Base-by-base conservation (phyloP, 1,140 invertebrate species). In the Epicauta chinensis region DNA sequence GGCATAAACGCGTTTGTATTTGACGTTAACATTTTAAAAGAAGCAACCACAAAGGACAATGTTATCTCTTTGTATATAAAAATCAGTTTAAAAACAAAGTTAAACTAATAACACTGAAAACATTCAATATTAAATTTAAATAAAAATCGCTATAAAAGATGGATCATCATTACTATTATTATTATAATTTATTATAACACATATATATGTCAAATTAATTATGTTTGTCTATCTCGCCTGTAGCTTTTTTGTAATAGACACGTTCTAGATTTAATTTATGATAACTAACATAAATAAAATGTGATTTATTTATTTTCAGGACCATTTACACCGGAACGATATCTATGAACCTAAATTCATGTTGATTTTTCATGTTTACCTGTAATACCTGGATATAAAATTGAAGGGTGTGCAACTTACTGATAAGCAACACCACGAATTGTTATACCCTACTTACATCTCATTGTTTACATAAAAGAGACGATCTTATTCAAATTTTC, bases 321-420 rank as follows among this genome's bases (percentile, higher is more conserved):
- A 37, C 15, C 36, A 47, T 47, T 36, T 36, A 36, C 12, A 36
- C 34, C 16, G 34, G 37, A 47, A 36, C 38, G 45, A 16, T 31
- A 45, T 45, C 43, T 34, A 34, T 34, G 37, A 41, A 45, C 43
- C 37, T 45, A n/a, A 47, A 47, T 47, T 47, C 35, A 47, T 47
- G 45, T 47, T 47, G 45, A 47, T 47, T 47, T 47, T 47, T 47
- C 45, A 36, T 47, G 45, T 47, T 47, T 47, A 47, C 34, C 45
- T 47, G 15, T 36, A 36, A 36, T 16, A 37, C 12, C 16, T 23
- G 23, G 45, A 51, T 51, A 32, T 51, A 51, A 51, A 51, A 51
- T 51, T 23, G 16, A 51, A 32, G 29, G 35, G 48, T 17, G 37
- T 40, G 39, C 38, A 39, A 51, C 12, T 41, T 42, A 41, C 48